Base-by-base conservation (phyloP, 1,140 invertebrate species). In the Drosophila bocqueti region DNA sequence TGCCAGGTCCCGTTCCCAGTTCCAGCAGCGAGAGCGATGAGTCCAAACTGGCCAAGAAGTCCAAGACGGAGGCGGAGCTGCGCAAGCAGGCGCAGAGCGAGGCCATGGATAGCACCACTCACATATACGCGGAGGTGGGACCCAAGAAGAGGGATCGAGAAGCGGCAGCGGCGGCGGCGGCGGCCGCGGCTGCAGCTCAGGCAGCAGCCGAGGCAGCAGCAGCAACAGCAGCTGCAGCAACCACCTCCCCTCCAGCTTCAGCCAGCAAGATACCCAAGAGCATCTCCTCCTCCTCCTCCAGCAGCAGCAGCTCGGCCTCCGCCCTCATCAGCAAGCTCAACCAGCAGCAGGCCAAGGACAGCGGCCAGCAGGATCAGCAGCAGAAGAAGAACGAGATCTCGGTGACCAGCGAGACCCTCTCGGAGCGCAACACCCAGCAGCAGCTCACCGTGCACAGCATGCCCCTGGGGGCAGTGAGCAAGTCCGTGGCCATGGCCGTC, bases 361-460 rank as follows among this genome's bases (percentile, higher is more conserved):
- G 21, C 50, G 34, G 29, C n/a, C 29, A 36, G 52, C 69, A 74
- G 18, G 60, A 43, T 16, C 76, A 52, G 40, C 58, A 57, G 54
- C 67, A 47, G 21, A 83, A 92, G 58, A 92, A 92, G 72, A 76
- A 90, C 11, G 91, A 91, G 47, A 80, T 87, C 9, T 49, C 90
- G 16, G 92, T 92, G 40, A 83, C 82, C 26, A 92, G 79, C 57
- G 90, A 92, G 49, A 91, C 91, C n/a, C 60, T 92, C 1, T 83
- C 82, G 5, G 91, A 92, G 47, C 78, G 89, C 49, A 91, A 90
- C 47, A 79, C 69, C 31, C 83, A 81, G 52, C 84, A 93, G 38
- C 91, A 94, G 76, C 91, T 96, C 93, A 96, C 95, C 4, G 95
- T 95, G 42, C 95, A 96, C 92, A 96, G 95, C 79, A 95, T 95